Conservation (phyloP, 2,888 invertebrate genomes). For the Cantharis rufa region DNA sequence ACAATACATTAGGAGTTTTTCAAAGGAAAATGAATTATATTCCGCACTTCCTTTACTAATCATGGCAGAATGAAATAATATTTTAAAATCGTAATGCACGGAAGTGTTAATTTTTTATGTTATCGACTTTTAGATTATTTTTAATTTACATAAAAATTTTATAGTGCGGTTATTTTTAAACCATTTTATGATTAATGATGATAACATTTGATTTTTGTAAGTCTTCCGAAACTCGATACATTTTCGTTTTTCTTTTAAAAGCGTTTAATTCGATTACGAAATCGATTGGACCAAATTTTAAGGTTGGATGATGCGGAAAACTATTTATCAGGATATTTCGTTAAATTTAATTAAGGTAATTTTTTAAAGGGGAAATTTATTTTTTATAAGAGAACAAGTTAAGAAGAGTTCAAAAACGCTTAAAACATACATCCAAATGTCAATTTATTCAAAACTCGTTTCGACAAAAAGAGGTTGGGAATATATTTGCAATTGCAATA, state of each 20-base stretch:
- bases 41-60: background rate
- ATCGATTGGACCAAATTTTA: background rate
- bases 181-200: background rate
- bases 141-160: background rate
- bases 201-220: background rate
- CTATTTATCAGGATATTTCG: background rate
- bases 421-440: slow-evolving; percentile 44
- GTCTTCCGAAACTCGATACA: background rate
- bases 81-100: background rate
- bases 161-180: background rate
- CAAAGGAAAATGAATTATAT: background rate
- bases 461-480: slow-evolving; percentile 42
- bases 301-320: background rate
- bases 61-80: background rate
- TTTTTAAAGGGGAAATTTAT: background rate
- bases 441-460: slow-evolving; percentile 48
- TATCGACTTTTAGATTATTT: background rate
- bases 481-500: slow-evolving; percentile 48
- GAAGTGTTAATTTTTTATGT: background rate
- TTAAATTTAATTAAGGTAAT: background rate
- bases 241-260: background rate
- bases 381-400: slow-evolving; percentile 33
- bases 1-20: background rate
- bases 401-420: slow-evolving; percentile 31
- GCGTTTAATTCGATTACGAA: background rate